Conservation (phyloP, 2,888 invertebrate species). For the Lagria hirta region DNA sequence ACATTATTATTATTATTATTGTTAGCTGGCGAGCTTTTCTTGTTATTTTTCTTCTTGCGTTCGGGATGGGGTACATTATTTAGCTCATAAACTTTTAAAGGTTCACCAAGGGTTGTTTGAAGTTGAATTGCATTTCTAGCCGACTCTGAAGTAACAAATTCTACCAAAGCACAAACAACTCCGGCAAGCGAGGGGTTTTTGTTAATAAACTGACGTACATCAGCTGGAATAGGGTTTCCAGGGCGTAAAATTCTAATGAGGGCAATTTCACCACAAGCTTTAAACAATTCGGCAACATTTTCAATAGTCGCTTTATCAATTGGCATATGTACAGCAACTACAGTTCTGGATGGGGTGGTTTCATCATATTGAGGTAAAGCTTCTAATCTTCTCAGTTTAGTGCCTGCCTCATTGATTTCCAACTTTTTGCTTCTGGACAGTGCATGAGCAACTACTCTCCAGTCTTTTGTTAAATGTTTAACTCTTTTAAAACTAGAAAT, state of each 20-base stretch:
- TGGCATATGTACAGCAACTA: slow-evolving; percentile 84
- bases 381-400: slow-evolving; percentile 82
- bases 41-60: slow-evolving; percentile 70
- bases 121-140: slow-evolving; percentile 79
- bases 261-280: slow-evolving; percentile 86
- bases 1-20: slow-evolving; percentile 63
- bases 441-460: slow-evolving; percentile 88
- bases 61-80: slow-evolving; percentile 69
- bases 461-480: slow-evolving; percentile 91
- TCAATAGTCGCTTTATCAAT: slow-evolving; percentile 84
- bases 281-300: slow-evolving; percentile 87
- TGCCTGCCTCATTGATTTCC: slow-evolving; percentile 88
- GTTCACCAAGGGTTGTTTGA: slow-evolving; percentile 60
- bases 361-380: slow-evolving; percentile 89
- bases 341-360: slow-evolving; percentile 88
- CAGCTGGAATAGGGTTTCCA: slow-evolving; percentile 87
- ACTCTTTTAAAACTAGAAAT: slow-evolving; percentile 95
- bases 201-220: slow-evolving; percentile 86
- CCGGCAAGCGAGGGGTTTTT: slow-evolving; percentile 87
- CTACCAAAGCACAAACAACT: slow-evolving; percentile 85
- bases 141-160: slow-evolving; percentile 84
- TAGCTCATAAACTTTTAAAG: slow-evolving; percentile 75
- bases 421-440: slow-evolving; percentile 75
- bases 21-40: slow-evolving; percentile 63
- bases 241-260: slow-evolving; percentile 84